Percentiles rank a stretch among this genome's conserved stretches.
Evolutionary conservation across 2,797 vertebrate genomes (phyloP).

Genomic region (Chelidonichthys spinosus): DNA sequence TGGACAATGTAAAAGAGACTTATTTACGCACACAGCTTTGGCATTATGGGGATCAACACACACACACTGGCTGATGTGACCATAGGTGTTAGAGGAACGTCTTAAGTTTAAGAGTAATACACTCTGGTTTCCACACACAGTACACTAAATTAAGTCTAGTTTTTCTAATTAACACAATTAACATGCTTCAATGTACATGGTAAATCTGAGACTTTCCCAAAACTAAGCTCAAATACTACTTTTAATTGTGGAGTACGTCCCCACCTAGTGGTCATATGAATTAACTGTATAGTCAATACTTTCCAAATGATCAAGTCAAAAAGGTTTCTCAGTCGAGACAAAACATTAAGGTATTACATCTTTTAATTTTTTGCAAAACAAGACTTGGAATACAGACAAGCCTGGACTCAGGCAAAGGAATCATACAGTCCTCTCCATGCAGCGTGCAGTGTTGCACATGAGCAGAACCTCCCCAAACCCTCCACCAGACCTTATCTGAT

Average conservation of each 20-base stretch:
- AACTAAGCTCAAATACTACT: neutral
- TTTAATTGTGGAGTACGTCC: neutral
- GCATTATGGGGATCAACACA: too few species aligned
- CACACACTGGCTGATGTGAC: too few species aligned
- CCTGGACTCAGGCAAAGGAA: slow-evolving; percentile 84
- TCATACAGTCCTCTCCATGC: slow-evolving; percentile 80
- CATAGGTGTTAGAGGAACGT: too few species aligned
- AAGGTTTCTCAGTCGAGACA: neutral
- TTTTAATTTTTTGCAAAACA: slow-evolving; percentile 86
- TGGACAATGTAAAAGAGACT: too few species aligned
- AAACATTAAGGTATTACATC: slow-evolving; percentile 68
- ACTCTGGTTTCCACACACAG: too few species aligned
- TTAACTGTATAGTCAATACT: neutral
- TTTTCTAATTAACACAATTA: too few species aligned
- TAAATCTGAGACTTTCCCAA: neutral
- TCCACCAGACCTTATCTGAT: slow-evolving; percentile 49
- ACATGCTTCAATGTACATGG: too few species aligned
- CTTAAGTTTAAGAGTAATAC: too few species aligned
- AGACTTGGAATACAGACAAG: slow-evolving; percentile 83
- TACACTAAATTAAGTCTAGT: too few species aligned
- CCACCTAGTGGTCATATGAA: neutral
- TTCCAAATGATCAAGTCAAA: neutral
- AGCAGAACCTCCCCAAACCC: slow-evolving; percentile 67
- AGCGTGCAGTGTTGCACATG: slow-evolving; percentile 79
- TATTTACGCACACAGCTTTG: neutral